These are phyloP conservation scores for Nymphalis polychloros DNA, from an alignment of 2,888 invertebrate species.

Conservation along the genomic window DNA sequence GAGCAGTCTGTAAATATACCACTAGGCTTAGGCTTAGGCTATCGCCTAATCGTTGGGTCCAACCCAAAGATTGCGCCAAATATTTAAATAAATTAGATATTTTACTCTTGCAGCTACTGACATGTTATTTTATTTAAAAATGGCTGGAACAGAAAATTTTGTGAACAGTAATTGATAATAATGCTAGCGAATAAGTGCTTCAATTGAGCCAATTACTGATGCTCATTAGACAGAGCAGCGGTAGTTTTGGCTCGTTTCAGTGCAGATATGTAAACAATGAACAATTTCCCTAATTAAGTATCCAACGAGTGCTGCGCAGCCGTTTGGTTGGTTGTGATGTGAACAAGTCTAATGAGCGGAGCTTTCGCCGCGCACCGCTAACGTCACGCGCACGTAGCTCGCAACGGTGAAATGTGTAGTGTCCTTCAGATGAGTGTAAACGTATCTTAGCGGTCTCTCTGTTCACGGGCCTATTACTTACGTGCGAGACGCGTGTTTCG, in stretches of 20 bases:
- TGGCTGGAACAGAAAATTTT: background rate
- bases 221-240: conserved; percentile 41
- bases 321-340: conserved; percentile 55
- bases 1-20: too few relatives aligned
- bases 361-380: conserved; percentile 44
- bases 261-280: conserved; percentile 61
- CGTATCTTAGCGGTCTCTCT: conserved; percentile 33
- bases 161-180: background rate
- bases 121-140: background rate
- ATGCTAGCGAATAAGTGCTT: conserved; percentile 10
- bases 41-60: too few relatives aligned
- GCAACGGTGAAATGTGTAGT: conserved; percentile 48
- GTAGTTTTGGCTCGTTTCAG: conserved; percentile 60
- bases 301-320: conserved; percentile 53
- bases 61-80: too few relatives aligned
- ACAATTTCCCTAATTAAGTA: conserved; percentile 75
- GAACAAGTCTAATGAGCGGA: conserved; percentile 51
- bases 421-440: conserved; percentile 38
- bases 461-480: conserved; percentile 23
- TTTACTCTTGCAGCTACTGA: background rate
- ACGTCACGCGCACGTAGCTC: conserved; percentile 37
- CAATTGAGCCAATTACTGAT: conserved; percentile 28
- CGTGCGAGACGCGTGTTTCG: conserved; percentile 3
- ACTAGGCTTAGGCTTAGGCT: too few relatives aligned
- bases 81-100: too few relatives aligned